These are phyloP conservation scores for Caenorhabditis afra DNA, from an alignment of 2,888 invertebrate species.

Conservation along the genomic window DNA sequence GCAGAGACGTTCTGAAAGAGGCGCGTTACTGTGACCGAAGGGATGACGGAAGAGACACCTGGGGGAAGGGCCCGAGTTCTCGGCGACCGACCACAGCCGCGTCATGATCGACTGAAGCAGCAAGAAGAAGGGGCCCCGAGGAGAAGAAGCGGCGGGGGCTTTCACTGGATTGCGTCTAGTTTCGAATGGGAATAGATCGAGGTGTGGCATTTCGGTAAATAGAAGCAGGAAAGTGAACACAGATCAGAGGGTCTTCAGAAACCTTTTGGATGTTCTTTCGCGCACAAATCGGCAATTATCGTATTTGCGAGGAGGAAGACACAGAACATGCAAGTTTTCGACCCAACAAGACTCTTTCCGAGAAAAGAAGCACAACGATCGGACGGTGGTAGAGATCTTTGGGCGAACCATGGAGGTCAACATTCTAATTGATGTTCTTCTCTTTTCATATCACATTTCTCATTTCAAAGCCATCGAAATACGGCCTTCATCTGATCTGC, in stretches of 20 bases:
- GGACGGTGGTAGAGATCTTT: neutral
- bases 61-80: constrained; percentile 27
- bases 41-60: neutral
- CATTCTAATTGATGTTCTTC: too few species aligned
- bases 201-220: constrained; percentile 50
- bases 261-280: constrained; percentile 39
- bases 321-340: constrained; percentile 4
- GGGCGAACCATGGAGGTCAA: too few species aligned
- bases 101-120: constrained; percentile 42
- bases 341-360: neutral
- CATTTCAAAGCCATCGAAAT: too few species aligned
- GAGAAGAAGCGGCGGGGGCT: constrained; percentile 17
- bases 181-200: constrained; percentile 39
- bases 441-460: too few species aligned
- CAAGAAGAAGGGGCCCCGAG: constrained; percentile 11
- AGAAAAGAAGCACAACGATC: constrained; percentile 4
- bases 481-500: too few species aligned
- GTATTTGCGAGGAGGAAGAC: constrained; percentile 8
- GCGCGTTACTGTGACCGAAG: neutral
- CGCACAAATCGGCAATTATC: constrained; percentile 30
- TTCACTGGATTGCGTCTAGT: constrained; percentile 54
- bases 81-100: constrained; percentile 38
- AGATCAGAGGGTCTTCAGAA: constrained; percentile 16
- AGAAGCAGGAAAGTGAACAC: constrained; percentile 1
- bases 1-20: constrained; percentile 69